phyloP scores from a whole-genome alignment of 2,797 vertebrate genomes.

The Halcyon smyrnensis region DNA sequence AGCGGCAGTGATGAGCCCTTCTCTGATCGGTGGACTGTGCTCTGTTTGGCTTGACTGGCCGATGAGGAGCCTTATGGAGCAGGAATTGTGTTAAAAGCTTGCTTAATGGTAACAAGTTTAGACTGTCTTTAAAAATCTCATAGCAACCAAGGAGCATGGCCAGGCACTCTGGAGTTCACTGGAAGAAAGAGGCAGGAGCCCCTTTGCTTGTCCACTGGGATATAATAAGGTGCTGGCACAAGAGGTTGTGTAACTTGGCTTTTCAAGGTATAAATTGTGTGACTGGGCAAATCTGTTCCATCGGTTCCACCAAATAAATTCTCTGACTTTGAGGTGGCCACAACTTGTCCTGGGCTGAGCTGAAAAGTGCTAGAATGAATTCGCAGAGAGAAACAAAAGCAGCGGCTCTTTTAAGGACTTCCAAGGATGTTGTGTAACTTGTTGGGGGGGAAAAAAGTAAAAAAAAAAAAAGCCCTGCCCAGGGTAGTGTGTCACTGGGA shows the following conservation, averaged over 20 bases:
- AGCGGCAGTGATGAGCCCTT: not conserved
- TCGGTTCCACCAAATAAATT: slow-evolving; percentile 23
- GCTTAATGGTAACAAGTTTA: not conserved
- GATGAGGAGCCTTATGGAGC: not conserved
- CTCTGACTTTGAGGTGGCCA: not conserved
- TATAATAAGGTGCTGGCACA: slow-evolving; percentile 40
- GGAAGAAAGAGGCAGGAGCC: slow-evolving; percentile 36
- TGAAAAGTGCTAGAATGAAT: not conserved
- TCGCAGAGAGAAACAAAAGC: not conserved
- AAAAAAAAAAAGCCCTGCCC: not conserved
- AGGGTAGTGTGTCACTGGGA: not conserved
- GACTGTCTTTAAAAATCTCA: not conserved
- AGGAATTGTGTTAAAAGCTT: not conserved
- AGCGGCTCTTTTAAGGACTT: not conserved
- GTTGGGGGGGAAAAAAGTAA: not conserved
- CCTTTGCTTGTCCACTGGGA: not conserved
- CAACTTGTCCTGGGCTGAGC: not conserved
- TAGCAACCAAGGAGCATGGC: slow-evolving; percentile 10
- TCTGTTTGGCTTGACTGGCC: not conserved
- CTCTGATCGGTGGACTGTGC: not conserved
- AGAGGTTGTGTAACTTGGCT: slow-evolving; percentile 18
- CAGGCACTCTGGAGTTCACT: slow-evolving; percentile 4
- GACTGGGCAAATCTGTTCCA: not conserved
- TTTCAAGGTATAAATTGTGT: slow-evolving; percentile 39
- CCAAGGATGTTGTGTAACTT: slow-evolving; percentile 12